Evolutionary conservation across 2,113 vertebrate species (phyloP).

Genomic region (Zosterops pallidus): DNA sequence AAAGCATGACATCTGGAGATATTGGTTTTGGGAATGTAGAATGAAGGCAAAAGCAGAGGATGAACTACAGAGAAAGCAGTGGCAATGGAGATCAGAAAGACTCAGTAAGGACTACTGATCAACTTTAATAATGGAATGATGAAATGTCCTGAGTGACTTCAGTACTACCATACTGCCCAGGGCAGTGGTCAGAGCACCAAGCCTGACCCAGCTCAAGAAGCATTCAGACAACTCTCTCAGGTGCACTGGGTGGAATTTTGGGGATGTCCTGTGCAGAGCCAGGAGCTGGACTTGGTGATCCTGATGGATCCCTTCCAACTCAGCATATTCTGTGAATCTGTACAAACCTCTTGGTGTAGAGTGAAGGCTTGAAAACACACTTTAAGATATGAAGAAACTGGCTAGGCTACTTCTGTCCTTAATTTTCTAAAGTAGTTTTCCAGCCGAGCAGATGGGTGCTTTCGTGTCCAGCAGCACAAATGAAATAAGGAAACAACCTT

Average conservation of each 20-base stretch:
- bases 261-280: background rate
- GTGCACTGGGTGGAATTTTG: background rate
- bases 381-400: background rate
- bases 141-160: background rate
- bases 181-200: background rate
- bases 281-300: background rate
- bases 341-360: background rate
- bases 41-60: background rate
- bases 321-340: background rate
- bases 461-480: background rate
- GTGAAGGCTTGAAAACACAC: background rate
- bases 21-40: background rate
- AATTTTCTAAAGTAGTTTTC: background rate
- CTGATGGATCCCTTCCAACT: background rate
- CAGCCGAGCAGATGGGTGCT: background rate
- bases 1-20: background rate
- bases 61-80: background rate
- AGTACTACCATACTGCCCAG: background rate
- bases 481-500: background rate
- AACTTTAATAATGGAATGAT: background rate
- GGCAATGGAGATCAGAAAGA: background rate
- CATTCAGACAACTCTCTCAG: accelerated
- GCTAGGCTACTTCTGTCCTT: background rate
- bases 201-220: background rate
- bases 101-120: background rate